Base-by-base conservation (phyloP, 2,797 vertebrate genomes). In the Enteromius mattozi region DNA sequence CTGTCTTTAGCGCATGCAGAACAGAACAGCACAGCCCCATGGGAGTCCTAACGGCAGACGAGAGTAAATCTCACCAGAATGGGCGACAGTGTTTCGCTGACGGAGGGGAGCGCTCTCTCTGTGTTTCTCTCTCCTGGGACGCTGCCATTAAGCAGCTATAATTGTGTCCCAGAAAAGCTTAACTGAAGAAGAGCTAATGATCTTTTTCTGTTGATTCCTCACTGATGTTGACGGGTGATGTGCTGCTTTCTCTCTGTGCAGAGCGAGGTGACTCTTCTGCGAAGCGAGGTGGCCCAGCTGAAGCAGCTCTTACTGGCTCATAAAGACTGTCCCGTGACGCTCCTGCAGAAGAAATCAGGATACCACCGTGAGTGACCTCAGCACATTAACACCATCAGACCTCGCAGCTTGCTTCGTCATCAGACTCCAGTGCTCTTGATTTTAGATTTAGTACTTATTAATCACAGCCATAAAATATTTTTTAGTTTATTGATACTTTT, bases 271-370 rank as follows among this genome's bases (percentile, higher is more conserved):
- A 97, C 97, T 96, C 96, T 99, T 95, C 97, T 99, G 97, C 97
- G 97, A 95, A 99, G 96, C 94, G 97, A 99, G 96, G 98, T 99
- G 96, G 97, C 98, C 91, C 98, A 99, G 96, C 97, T 99, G 95
- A 99, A 99, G 95, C 98, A 99, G 96, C 98, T 99, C 94, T 96
- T 99, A 93, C 96, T 99, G 96, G 97, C 98, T 97, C 98, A 99
- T 97, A 99, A 98, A 97, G 98, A 99, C 96, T 99, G 98, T 95
- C 98, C 98, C 92, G 97, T 99, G 95, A 99, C 98, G 35, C 96
- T 97, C 96, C 98, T 99, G 97, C 98, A 99, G 96, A 99, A 99
- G 97, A 99, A 98, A 95, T 98, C 98, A 94, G 97, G 96, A 97
- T 97, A 97, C 97, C 97, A 98, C 94, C 95, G 98, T 99, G 97